Percentiles rank a stretch among this genome's conserved stretches.
phyloP scores from a whole-genome alignment of 2,888 invertebrate species.

The Tortrix viridana region DNA sequence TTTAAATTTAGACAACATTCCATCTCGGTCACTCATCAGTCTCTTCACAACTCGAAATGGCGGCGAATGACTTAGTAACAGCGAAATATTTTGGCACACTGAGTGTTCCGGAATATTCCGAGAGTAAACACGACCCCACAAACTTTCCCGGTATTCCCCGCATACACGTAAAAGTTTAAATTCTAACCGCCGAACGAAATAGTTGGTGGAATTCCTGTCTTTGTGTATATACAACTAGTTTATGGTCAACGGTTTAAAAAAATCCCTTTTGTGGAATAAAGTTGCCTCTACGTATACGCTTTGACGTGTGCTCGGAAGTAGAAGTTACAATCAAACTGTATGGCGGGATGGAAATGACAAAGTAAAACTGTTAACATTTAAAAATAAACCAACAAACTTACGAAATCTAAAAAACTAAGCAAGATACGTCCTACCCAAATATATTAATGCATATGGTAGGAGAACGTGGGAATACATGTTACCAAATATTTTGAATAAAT shows the following conservation, averaged over 20 bases:
- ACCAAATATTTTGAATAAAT: no score
- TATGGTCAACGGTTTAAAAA: slow-evolving; percentile 26
- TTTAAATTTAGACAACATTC: background rate
- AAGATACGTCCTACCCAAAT: no score
- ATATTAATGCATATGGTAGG: no score
- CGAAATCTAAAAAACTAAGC: no score
- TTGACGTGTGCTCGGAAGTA: background rate
- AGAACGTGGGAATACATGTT: no score
- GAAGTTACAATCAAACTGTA: slow-evolving; percentile 1
- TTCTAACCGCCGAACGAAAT: slow-evolving; percentile 49
- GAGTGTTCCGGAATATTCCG: slow-evolving; percentile 35
- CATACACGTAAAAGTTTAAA: slow-evolving; percentile 50
- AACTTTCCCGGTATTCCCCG: slow-evolving; percentile 40
- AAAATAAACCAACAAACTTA: no score
- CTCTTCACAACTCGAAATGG: background rate
- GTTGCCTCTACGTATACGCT: background rate
- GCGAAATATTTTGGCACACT: slow-evolving; percentile 31
- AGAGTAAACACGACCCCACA: slow-evolving; percentile 28
- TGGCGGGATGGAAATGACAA: no score
- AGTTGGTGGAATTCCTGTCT: slow-evolving; percentile 50
- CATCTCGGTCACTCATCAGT: background rate
- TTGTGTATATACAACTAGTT: slow-evolving; percentile 41
- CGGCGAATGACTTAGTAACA: slow-evolving; percentile 5
- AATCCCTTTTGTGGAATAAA: slow-evolving; percentile 27
- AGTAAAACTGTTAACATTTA: no score